A percentile compares a stretch with the other conserved stretches of the same genome.
These are phyloP conservation scores for Poeciliopsis prolifica DNA, from an alignment of 2,113 vertebrate genomes.

Conservation along the genomic window DNA sequence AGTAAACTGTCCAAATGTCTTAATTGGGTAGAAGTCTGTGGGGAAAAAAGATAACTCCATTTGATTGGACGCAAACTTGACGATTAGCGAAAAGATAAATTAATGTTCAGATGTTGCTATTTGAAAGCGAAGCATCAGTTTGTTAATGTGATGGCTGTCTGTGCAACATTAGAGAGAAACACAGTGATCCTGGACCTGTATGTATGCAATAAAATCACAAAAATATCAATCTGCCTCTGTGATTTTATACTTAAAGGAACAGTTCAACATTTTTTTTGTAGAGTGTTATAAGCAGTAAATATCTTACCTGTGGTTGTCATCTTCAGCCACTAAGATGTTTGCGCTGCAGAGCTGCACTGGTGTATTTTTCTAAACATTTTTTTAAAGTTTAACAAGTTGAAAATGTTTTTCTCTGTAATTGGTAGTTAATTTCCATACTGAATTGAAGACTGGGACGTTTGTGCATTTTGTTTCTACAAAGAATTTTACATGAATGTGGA, in stretches of 20 bases:
- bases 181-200: constrained; percentile 56
- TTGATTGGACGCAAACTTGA: constrained; percentile 37
- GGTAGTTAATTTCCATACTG: too few relatives aligned
- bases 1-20: constrained; percentile 48
- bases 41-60: constrained; percentile 29
- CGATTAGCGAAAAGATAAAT: constrained; percentile 34
- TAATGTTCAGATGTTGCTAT: constrained; percentile 56
- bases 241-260: not conserved
- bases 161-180: constrained; percentile 57
- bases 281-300: too few relatives aligned
- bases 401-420: too few relatives aligned
- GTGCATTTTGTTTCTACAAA: too few relatives aligned
- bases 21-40: constrained; percentile 41
- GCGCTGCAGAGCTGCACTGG: too few relatives aligned
- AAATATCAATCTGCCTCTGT: constrained; percentile 8
- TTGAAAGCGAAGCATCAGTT: constrained; percentile 58
- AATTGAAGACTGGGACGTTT: too few relatives aligned
- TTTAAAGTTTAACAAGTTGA: too few relatives aligned
- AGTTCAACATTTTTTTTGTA: too few relatives aligned
- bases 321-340: too few relatives aligned
- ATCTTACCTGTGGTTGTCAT: too few relatives aligned
- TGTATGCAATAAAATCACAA: constrained; percentile 70
- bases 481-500: too few relatives aligned
- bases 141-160: constrained; percentile 61
- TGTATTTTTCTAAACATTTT: too few relatives aligned